Base-by-base conservation (phyloP, 2,113 vertebrate genomes). In the Podocnemis expansa region DNA sequence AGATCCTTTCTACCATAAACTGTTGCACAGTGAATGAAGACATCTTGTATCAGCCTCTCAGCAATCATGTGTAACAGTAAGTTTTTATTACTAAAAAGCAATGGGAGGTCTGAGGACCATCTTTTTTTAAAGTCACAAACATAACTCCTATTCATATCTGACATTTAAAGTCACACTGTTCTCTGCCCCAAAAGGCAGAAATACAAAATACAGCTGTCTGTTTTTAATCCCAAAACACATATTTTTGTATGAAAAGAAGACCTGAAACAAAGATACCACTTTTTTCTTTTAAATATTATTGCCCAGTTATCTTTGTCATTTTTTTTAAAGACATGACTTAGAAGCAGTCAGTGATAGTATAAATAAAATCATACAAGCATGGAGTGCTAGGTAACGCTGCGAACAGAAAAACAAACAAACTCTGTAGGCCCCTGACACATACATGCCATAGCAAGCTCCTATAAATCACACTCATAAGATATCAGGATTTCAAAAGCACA, bases 401-500 rank as follows among this genome's bases (percentile, higher is more conserved):
- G 91, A 94, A 96, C n/a, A 96, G 76, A 80, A 88, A 94, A 97
- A 94, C 95, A 95, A 97, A 97, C 21, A 78, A 93, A 73, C 67
- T 84, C 93, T 86, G 19, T 76, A 85, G 6, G 88, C 76, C 4
- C 25, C 88, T 58, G 89, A 82, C 80, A 84, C 84, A 96, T 93
- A 95, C 75, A 90, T 6, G 10, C 85, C 84, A 90, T 70, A 94
- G 89, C 31, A 94, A 96, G 89, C 91, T 78, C 43, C 84, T 93
- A 87, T 96, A 98, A 97, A 96, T 97, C 96, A 98, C 54, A 82
- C 60, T 21, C 73, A 87, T 78, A 17, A 94, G 83, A 92, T 75
- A 97, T 67, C 88, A 96, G 82, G 56, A 95, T 97, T 97, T 96
- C 97, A 96, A 97, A 97, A 95, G 96, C 88, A 94, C 90, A 89